Evolutionary conservation across 2,113 vertebrate genomes (phyloP).

Genomic region (Cheirogaleus medius): DNA sequence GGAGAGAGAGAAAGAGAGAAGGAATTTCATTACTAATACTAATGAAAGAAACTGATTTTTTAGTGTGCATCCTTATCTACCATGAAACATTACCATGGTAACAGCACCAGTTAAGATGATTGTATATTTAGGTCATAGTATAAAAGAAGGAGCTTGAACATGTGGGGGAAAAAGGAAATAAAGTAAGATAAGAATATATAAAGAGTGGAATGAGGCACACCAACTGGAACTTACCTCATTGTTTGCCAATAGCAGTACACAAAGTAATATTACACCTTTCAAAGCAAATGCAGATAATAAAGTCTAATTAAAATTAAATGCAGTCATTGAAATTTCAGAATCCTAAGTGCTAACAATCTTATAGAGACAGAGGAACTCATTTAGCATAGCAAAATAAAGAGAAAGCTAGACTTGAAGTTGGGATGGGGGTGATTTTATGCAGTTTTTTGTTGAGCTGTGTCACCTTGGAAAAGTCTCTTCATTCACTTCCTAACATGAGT

Average conservation of each 20-base stretch:
- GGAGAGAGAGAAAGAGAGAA: neutral
- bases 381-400: neutral
- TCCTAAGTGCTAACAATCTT: neutral
- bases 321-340: neutral
- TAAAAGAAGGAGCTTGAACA: slow-evolving; percentile 68
- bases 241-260: neutral
- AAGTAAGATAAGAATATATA: neutral
- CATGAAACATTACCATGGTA: slow-evolving; percentile 75
- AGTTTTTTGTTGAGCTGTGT: neutral
- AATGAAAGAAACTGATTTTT: slow-evolving; percentile 65
- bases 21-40: slow-evolving; percentile 57
- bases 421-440: neutral
- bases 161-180: neutral
- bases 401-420: neutral
- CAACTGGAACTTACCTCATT: neutral
- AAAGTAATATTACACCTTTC: neutral
- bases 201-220: slow-evolving; percentile 37
- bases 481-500: neutral
- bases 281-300: neutral
- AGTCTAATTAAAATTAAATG: slow-evolving; percentile 18
- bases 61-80: slow-evolving; percentile 62
- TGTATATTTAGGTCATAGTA: slow-evolving; percentile 79
- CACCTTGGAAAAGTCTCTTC: neutral
- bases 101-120: slow-evolving; percentile 70
- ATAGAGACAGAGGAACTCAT: neutral